Base-by-base conservation (phyloP, 2,797 vertebrate genomes). In the Sebastes matsubarae region DNA sequence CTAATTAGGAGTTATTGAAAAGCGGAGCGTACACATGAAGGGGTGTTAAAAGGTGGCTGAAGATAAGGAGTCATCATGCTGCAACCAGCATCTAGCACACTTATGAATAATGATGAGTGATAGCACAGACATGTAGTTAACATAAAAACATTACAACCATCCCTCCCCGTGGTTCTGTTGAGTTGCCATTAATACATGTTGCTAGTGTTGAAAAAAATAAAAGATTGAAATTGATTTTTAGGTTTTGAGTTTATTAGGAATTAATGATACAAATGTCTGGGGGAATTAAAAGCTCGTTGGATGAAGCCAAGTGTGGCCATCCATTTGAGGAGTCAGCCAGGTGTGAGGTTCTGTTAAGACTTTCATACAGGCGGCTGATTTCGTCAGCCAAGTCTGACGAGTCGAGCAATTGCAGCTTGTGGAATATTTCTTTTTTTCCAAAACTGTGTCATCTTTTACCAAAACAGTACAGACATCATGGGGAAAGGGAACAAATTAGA, bases 161-260 rank as follows among this genome's bases (percentile, higher is more conserved):
- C 25, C 72, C 57, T 77, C 85, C 63, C 29, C 20, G 16, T 70
- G 68, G 57, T 63, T 80, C 38, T 72, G 52, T 20, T 57, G 27
- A 71, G 18, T 42, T 81, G 75, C 60, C 79, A 88, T 88, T 91
- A 83, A 87, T 81, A 74, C 82, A 84, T 84, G 65, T 55, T 78
- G 32, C 68, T 79, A 36, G 60, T 68, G 42, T 73, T 66, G 66
- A 63, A 61, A 83, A 77, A 61, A 78, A 88, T 75, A 70, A 29
- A 81, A 86, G 88, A 94, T 93, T 94, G 86, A 89, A 95, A 95
- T 95, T 71, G 92, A 94, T 95, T 95, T 94, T 93, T 82, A 86
- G 65, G 57, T 85, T 94, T 91, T 79, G 20, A 84, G 73, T 82
- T 66, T 81, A 92, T 94, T 85, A 88, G 78, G 82, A 93, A 94